Conservation (phyloP, 1,140 invertebrate genomes). For the Coptotermes formosanus region DNA sequence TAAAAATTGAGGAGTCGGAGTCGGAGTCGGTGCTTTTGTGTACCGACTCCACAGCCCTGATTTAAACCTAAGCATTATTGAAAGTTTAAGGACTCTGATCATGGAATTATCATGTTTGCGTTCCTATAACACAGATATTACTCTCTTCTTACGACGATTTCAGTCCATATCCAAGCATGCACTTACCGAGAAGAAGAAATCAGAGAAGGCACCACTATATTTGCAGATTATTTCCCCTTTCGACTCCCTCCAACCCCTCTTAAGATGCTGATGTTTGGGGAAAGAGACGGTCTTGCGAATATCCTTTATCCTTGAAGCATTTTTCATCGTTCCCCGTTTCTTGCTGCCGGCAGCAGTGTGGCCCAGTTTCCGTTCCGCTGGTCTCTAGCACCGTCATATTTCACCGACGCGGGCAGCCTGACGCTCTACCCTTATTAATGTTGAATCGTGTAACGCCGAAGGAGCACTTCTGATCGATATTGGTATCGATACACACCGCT, state of each 20-base stretch:
- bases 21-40: too few species aligned
- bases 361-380: background rate
- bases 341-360: constrained; percentile 9
- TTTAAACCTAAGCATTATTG: too few species aligned
- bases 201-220: background rate
- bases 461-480: background rate
- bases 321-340: background rate
- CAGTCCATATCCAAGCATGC: too few species aligned
- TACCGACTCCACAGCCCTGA: too few species aligned
- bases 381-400: background rate
- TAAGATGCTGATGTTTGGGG: background rate
- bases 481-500: too few species aligned
- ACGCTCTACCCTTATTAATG: background rate
- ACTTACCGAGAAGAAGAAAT: too few species aligned
- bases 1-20: too few species aligned
- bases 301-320: constrained; percentile 3
- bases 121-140: too few species aligned
- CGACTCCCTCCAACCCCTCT: background rate
- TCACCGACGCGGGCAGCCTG: background rate
- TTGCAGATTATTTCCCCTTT: background rate
- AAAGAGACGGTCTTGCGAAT: background rate
- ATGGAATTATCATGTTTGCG: too few species aligned
- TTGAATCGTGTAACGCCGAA: background rate
- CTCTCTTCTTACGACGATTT: too few species aligned
- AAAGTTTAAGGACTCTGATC: too few species aligned